phyloP scores from a whole-genome alignment of 2,113 vertebrate genomes.

The Alligator mississippiensis region DNA sequence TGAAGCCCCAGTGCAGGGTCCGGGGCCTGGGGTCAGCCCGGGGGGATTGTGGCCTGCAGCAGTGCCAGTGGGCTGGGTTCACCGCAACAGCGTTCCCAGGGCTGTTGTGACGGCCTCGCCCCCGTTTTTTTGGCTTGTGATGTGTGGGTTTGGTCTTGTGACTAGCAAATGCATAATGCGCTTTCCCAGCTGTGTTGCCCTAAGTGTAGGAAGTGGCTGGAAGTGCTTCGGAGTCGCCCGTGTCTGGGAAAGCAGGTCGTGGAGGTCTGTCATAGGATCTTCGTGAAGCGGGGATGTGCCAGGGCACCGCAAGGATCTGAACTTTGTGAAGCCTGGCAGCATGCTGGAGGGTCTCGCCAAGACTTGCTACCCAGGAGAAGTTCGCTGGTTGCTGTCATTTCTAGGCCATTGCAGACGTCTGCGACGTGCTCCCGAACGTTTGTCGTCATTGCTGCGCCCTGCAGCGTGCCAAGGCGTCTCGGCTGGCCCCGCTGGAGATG shows the following conservation, averaged over 20 bases:
- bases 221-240: background rate
- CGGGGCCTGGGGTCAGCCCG: background rate
- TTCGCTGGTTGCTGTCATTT: background rate
- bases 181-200: background rate
- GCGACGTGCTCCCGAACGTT: background rate
- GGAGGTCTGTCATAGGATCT: background rate
- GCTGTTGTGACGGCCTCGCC: background rate
- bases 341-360: fast-evolving
- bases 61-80: background rate
- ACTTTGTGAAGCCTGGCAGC: background rate
- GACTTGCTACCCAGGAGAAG: background rate
- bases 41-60: background rate
- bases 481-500: background rate
- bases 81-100: background rate
- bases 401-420: background rate
- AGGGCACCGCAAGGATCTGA: background rate
- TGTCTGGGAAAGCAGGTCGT: background rate
- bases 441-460: fast-evolving
- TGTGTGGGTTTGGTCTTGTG: background rate
- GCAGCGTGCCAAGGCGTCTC: background rate
- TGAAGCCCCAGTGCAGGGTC: background rate
- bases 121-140: background rate
- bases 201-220: background rate
- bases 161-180: background rate
- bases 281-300: background rate